These are phyloP conservation scores for Heliconius erato DNA, from an alignment of 2,888 invertebrate species.

Conservation along the genomic window DNA sequence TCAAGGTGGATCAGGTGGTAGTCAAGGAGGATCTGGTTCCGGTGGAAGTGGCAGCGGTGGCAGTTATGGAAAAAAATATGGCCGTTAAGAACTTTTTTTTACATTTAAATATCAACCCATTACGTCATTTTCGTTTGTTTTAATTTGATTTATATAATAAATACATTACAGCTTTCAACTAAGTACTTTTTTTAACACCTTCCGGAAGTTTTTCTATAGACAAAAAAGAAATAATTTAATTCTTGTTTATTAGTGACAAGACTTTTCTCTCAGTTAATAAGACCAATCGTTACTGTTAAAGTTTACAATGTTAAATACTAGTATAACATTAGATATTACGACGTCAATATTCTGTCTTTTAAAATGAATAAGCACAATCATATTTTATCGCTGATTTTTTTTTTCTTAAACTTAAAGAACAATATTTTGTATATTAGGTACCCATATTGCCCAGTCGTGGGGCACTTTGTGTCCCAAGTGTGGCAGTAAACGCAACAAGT, in stretches of 20 bases:
- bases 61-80: slow-evolving; percentile 42
- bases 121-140: not conserved
- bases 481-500: too few species aligned
- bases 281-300: not conserved
- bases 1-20: not conserved
- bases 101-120: not conserved
- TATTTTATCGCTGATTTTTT: too few species aligned
- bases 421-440: too few species aligned
- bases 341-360: too few species aligned
- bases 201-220: not conserved
- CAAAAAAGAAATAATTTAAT: not conserved
- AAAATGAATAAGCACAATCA: too few species aligned
- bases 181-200: not conserved
- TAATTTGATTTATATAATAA: not conserved
- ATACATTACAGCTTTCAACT: not conserved
- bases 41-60: slow-evolving; percentile 51
- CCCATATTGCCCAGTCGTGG: too few species aligned
- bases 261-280: not conserved
- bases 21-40: not conserved
- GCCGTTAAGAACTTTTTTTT: not conserved
- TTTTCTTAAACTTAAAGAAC: too few species aligned
- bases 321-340: too few species aligned
- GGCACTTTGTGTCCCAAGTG: too few species aligned
- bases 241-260: not conserved
- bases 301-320: not conserved